Evolutionary conservation across 2,888 invertebrate species (phyloP), one percentile per base, ranked within the genome.

Genomic region (Drosophila melanosoma): DNA sequence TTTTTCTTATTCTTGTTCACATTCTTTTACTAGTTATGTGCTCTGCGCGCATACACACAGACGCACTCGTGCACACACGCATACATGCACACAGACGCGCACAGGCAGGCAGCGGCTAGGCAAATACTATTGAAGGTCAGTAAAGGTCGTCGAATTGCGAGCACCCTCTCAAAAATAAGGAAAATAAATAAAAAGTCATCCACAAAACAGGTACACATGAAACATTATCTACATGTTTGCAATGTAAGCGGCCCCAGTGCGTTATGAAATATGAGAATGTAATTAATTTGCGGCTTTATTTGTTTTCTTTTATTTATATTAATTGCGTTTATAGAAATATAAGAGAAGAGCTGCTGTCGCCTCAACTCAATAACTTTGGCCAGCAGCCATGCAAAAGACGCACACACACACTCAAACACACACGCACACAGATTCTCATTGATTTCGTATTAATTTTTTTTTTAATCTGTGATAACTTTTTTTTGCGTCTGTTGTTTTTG

Each of bases 111-210:
- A 54, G 69, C 56, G 51, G 59, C 79, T 81, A 79, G 66, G 87
- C 84, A 73, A 77, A 74, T 82, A 74, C 74, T 78, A 87, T 76
- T 87, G 87, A 87, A 87, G 87, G 87, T 87, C 89, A 87, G 78
- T 76, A 81, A 90, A 87, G 87, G 87, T 87, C 87, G 90, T 75
- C 76, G 81, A 69, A 52, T 69, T 66, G 71, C 71, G 61, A 61
- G 52, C 63, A 59, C 51, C 51, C 38, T 12, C n/a, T 26, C n/a
- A 54, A 69, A 75, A 78, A 20, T 23, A 45, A 45, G 45, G 62
- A 78, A 48, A 59, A 57, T 49, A 61, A 56, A 5, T 42, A 54
- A 49, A 40, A 61, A 40, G 42, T 42, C 15, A 45, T 56, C 23
- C 15, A 45, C 5, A 48, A 54, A 68, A 57, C 53, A 65, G 40